Evolutionary conservation across 2,797 vertebrate genomes (phyloP).

Genomic region (Phylloscopus collybita): DNA sequence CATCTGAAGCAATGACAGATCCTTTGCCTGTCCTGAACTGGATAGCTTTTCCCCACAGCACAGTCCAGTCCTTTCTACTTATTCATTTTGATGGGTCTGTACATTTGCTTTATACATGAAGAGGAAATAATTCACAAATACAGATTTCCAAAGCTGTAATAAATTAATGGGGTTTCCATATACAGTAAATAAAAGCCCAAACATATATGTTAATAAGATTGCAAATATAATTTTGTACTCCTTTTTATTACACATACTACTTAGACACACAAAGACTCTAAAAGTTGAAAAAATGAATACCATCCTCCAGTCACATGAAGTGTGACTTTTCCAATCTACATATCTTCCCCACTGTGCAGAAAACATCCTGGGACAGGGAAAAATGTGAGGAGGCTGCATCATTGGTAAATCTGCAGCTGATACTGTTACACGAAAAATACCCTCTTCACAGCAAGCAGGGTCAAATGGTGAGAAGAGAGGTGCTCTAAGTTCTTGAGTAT

Average conservation of each 20-base stretch:
- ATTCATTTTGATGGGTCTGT: not conserved
- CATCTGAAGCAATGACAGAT: not conserved
- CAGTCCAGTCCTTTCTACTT: not conserved
- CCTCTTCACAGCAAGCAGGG: not conserved
- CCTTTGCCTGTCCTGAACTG: not conserved
- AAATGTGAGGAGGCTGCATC: not conserved
- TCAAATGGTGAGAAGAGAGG: not conserved
- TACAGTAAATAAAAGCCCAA: not conserved
- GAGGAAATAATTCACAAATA: not conserved
- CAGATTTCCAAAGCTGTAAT: not conserved
- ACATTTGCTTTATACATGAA: not conserved
- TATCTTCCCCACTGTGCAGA: not conserved
- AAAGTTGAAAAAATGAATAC: not conserved
- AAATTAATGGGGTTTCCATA: not conserved
- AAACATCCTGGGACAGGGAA: not conserved
- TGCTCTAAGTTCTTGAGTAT: not conserved
- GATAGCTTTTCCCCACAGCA: not conserved
- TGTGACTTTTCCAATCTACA: not conserved
- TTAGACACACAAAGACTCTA: not conserved
- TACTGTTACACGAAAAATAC: not conserved
- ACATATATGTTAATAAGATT: not conserved
- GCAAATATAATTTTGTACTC: not conserved
- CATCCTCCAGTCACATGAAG: not conserved
- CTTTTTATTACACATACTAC: not conserved
- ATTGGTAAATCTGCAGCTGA: not conserved